phyloP scores from a whole-genome alignment of 2,113 vertebrate species.

The Ginglymostoma cirratum region DNA sequence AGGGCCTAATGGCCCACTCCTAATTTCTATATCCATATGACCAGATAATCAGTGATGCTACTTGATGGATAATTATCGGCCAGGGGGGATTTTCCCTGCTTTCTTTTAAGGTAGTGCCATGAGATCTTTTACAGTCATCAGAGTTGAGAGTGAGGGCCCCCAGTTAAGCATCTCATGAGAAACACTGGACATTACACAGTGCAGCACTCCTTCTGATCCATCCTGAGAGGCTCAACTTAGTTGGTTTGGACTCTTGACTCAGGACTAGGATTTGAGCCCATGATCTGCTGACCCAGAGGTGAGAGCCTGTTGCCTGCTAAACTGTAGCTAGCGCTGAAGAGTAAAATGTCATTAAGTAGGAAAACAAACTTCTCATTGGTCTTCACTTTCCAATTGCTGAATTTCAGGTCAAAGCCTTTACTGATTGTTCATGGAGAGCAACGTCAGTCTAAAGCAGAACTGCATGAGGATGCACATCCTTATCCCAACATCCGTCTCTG shows the following conservation, averaged over 20 bases:
- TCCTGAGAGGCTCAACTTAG: neutral
- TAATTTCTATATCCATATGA: no score
- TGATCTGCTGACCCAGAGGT: neutral
- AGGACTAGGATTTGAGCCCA: neutral
- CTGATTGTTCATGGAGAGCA: constrained; percentile 90
- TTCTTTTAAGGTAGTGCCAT: neutral
- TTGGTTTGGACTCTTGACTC: no score
- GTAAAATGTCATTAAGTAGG: neutral
- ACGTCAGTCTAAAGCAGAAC: constrained; percentile 78
- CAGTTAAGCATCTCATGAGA: neutral
- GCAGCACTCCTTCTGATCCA: neutral
- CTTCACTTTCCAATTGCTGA: neutral
- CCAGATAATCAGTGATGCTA: neutral
- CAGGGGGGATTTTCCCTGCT: neutral
- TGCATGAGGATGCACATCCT: constrained; percentile 72
- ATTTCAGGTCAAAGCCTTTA: constrained; percentile 71
- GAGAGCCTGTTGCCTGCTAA: neutral
- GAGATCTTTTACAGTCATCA: neutral
- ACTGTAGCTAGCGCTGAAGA: neutral
- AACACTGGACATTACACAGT: neutral
- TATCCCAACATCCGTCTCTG: constrained; percentile 79
- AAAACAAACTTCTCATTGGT: neutral
- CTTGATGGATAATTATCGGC: neutral
- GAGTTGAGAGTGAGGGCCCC: no score
- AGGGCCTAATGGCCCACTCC: no score